Evolutionary conservation across 2,888 invertebrate genomes (phyloP), one percentile per base, ranked within the genome.

Genomic region (Magallana nippona): DNA sequence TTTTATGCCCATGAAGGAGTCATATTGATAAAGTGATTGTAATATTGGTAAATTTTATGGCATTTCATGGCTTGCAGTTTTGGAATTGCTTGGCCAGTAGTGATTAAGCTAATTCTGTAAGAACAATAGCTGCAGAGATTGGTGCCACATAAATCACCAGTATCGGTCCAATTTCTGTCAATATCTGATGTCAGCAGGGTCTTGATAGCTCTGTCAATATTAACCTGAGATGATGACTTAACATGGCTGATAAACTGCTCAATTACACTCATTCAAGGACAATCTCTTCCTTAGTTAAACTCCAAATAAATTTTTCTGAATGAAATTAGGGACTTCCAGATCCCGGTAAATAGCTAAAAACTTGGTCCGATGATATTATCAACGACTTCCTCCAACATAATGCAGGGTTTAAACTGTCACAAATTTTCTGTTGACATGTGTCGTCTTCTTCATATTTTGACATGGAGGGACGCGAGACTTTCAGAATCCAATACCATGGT

Each of bases 241-340:
- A 71, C 71, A 27, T 71, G 22, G 27, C 71, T 71, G 71, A 71
- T 71, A 71, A 71, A 22, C 71, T 27, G 71, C 71, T 71, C 71
- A 71, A 71, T 71, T 71, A 71, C 22, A 71, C 1, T 32, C 22
- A 32, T 71, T 71, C 71, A 71, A 71, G 71, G 71, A 22, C 71
- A 27, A 71, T 22, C 71, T 27, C 15, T 71, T 71, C 71, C 32
- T 71, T 15, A 11, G 71, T 71, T 11, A 32, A 71, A 71, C 22
- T 15, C 15, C 22, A 71, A 27, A 32, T 22, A 8, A 71, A 27
- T 71, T 44, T n/a, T 22, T 27, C 63, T 3, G 32, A 71, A 71
- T 71, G 32, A 71, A 71, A 13, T 71, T 22, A 71, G 32, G 13
- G 32, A 71, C 71, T 71, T 71, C 27, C 32, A 71, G 27, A 71